These are phyloP conservation scores for Catalaphyllia jardinei DNA, from an alignment of 64 coral and sea anemone genomes.

Conservation along the genomic window DNA sequence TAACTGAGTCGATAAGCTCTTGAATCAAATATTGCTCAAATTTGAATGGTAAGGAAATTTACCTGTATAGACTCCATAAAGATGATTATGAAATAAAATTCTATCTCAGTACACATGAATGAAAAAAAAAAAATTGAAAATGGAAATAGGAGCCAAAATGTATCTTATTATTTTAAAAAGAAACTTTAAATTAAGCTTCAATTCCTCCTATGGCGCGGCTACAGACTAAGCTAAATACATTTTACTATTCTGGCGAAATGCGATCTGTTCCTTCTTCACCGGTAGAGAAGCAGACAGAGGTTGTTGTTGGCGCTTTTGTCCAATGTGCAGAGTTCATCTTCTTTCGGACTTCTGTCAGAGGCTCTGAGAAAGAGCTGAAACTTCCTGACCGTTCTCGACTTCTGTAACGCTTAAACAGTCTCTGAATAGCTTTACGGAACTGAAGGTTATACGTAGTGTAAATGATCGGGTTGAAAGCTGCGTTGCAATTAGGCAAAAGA, in stretches of 20 bases:
- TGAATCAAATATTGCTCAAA: neutral
- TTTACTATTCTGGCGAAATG: neutral
- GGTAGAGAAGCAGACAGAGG: neutral
- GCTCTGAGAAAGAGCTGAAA: slow-evolving; percentile 30
- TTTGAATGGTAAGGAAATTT: neutral
- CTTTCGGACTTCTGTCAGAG: neutral
- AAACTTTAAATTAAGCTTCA: too few species aligned
- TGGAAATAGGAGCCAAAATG: neutral
- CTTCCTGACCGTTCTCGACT: slow-evolving; percentile 20
- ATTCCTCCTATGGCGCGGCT: neutral
- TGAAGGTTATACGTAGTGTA: slow-evolving; percentile 88
- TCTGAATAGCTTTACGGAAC: slow-evolving; percentile 63
- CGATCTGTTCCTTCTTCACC: neutral
- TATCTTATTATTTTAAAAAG: neutral
- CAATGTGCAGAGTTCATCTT: neutral
- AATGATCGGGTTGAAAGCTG: slow-evolving; percentile 83
- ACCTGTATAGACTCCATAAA: too few species aligned
- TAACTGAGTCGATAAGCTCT: neutral
- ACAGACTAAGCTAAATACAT: neutral
- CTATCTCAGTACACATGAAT: too few species aligned
- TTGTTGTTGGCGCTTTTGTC: neutral
- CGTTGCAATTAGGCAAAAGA: slow-evolving; percentile 82
- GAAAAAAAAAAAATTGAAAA: neutral
- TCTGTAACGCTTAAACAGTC: slow-evolving; percentile 57
- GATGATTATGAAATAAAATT: too few species aligned